These are phyloP conservation scores for Drosophila asahinai DNA, from an alignment of 1,140 invertebrate species.

Conservation along the genomic window DNA sequence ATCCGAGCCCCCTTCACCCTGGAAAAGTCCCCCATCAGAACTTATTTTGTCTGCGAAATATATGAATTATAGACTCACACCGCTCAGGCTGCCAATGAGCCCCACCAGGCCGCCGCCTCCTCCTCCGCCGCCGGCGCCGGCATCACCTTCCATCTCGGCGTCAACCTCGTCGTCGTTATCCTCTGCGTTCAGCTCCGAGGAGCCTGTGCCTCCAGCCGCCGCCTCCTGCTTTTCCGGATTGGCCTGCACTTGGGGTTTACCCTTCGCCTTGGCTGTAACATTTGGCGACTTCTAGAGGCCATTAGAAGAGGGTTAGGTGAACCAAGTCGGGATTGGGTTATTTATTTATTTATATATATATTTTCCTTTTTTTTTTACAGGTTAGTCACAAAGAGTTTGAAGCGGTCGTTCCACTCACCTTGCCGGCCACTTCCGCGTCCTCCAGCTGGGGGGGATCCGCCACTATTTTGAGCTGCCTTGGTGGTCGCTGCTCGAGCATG, in stretches of 20 bases:
- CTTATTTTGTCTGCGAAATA: neutral
- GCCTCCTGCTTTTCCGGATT: conserved; percentile 42
- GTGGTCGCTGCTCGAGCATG: conserved; percentile 48
- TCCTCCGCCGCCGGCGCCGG: conserved; percentile 66
- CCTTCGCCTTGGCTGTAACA: conserved; percentile 58
- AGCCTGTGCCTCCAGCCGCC: conserved; percentile 4
- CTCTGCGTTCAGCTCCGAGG: conserved; percentile 27
- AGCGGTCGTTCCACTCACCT: conserved; percentile 37
- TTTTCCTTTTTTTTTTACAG: neutral
- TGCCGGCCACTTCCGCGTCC: conserved; percentile 5
- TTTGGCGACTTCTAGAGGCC: conserved; percentile 55
- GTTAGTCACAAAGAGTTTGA: conserved; percentile 56
- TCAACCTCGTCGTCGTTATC: conserved; percentile 27
- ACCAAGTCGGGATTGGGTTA: conserved; percentile 45
- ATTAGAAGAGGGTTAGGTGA: conserved; percentile 40
- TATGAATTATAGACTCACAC: conserved; percentile 78
- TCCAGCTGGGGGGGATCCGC: conserved; percentile 28
- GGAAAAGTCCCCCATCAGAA: neutral
- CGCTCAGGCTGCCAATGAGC: conserved; percentile 85
- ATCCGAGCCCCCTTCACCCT: conserved; percentile 85
- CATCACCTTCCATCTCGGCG: conserved; percentile 65
- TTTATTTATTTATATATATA: neutral
- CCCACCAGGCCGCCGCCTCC: conserved; percentile 85
- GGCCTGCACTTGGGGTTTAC: conserved; percentile 8
- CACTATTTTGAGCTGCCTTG: neutral